phyloP scores from a whole-genome alignment of 2,113 vertebrate genomes.

The Coreoperca whiteheadi region DNA sequence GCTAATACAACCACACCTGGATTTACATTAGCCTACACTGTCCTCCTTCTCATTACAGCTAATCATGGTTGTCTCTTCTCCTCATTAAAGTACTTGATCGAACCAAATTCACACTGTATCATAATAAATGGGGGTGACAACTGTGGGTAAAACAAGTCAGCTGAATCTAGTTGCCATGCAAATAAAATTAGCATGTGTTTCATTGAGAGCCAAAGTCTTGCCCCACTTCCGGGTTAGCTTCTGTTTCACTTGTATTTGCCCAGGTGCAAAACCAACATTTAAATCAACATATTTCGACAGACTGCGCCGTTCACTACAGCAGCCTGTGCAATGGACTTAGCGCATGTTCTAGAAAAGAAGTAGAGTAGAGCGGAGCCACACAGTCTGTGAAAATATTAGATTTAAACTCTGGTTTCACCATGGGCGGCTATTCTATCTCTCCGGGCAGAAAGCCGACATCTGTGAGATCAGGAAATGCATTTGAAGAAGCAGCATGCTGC shows the following conservation, averaged over 20 bases:
- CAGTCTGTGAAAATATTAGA: neutral
- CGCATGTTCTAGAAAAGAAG: neutral
- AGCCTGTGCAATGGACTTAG: neutral
- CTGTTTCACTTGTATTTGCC: neutral
- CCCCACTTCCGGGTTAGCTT: neutral
- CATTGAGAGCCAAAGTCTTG: neutral
- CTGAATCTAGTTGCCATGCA: constrained; percentile 6
- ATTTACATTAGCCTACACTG: constrained; percentile 38
- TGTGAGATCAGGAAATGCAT: constrained; percentile 14
- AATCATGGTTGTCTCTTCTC: constrained; percentile 20
- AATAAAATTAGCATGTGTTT: constrained; percentile 13
- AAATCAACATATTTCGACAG: constrained; percentile 19
- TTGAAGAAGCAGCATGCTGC: constrained; percentile 12
- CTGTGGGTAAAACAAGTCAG: neutral
- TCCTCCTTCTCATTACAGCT: constrained; percentile 3
- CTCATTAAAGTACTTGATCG: constrained; percentile 18
- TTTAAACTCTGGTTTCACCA: constrained; percentile 1
- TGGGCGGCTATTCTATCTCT: constrained; percentile 3
- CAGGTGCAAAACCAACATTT: constrained; percentile 7
- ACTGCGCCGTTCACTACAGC: neutral
- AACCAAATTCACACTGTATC: constrained; percentile 20
- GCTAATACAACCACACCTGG: constrained; percentile 32
- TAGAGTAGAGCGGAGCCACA: neutral
- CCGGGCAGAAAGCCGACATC: neutral
- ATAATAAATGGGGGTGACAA: neutral